Evolutionary conservation across 2,797 vertebrate genomes (phyloP).

Genomic region (Delichon dasypus): DNA sequence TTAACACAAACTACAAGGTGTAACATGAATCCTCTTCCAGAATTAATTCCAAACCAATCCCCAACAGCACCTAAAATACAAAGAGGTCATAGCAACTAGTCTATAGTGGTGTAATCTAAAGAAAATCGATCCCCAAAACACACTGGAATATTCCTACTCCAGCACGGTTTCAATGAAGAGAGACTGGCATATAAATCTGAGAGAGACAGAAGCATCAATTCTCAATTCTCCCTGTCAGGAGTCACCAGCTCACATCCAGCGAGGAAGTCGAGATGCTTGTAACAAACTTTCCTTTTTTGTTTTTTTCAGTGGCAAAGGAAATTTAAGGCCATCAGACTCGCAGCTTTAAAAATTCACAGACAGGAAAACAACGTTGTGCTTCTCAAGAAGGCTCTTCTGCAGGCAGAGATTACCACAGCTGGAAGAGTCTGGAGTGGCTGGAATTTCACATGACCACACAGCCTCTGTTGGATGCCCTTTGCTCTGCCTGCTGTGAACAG

Average conservation of each 20-base stretch:
- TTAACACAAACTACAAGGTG: constrained; percentile 60
- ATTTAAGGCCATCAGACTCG: constrained; percentile 80
- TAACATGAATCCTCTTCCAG: constrained; percentile 33
- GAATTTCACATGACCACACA: constrained; percentile 86
- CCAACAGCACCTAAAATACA: constrained; percentile 72
- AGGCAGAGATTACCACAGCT: constrained; percentile 63
- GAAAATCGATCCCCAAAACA: constrained; percentile 47
- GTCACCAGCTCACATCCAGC: constrained; percentile 66
- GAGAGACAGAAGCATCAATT: not conserved
- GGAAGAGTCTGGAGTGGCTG: constrained; percentile 37
- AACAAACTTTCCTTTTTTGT: constrained; percentile 57
- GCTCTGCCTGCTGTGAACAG: constrained; percentile 73
- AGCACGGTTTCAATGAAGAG: constrained; percentile 49
- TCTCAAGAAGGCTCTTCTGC: constrained; percentile 77
- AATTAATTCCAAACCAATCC: constrained; percentile 60
- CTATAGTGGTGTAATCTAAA: constrained; percentile 41
- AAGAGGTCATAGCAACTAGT: constrained; percentile 61
- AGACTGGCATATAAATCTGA: constrained; percentile 52
- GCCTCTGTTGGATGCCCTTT: constrained; percentile 68
- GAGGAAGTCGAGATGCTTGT: constrained; percentile 61
- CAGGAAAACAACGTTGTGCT: constrained; percentile 80
- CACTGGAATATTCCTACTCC: constrained; percentile 63
- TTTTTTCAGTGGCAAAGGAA: constrained; percentile 64
- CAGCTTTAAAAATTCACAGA: constrained; percentile 75
- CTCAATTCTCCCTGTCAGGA: constrained; percentile 47